Evolutionary conservation across 2,888 invertebrate species (phyloP).

Genomic region (Coenonympha glycerion): DNA sequence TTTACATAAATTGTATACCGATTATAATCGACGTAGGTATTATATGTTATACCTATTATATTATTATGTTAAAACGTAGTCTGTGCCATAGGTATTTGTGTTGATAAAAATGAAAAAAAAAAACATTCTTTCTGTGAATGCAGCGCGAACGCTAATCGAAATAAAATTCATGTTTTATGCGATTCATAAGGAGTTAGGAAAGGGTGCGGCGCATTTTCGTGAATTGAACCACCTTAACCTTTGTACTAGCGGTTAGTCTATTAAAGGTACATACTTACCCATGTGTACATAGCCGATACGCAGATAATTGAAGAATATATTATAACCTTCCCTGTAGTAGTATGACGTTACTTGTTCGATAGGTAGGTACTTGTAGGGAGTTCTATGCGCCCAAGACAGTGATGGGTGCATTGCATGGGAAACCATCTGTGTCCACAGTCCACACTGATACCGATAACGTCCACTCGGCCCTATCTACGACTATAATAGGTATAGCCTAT

Average conservation of each 20-base stretch:
- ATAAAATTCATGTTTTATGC: constrained; percentile 19
- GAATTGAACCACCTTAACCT: too few relatives aligned
- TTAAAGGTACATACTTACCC: too few relatives aligned
- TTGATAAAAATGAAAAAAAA: constrained; percentile 41
- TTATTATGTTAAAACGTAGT: too few relatives aligned
- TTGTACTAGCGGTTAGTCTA: too few relatives aligned
- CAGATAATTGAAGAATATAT: background rate
- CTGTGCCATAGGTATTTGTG: constrained; percentile 18
- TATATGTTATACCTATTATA: too few relatives aligned
- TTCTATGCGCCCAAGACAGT: constrained; percentile 13
- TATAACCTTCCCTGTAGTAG: too few relatives aligned
- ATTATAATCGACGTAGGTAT: too few relatives aligned
- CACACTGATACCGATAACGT: constrained; percentile 48
- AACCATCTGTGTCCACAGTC: constrained; percentile 70
- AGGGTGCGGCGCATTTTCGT: too few relatives aligned
- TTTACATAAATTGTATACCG: too few relatives aligned
- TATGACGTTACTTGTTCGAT: too few relatives aligned
- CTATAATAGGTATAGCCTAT: too few relatives aligned
- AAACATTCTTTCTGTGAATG: constrained; percentile 49
- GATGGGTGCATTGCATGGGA: constrained; percentile 46
- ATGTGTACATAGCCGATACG: background rate
- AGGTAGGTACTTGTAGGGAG: constrained; percentile 6
- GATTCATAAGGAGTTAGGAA: too few relatives aligned
- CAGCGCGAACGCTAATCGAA: constrained; percentile 41
- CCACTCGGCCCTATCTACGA: constrained; percentile 28